A percentile compares a stretch with the other conserved stretches of the same genome.
Conservation (phyloP, 2,113 vertebrate species). For the Uria lomvia region DNA sequence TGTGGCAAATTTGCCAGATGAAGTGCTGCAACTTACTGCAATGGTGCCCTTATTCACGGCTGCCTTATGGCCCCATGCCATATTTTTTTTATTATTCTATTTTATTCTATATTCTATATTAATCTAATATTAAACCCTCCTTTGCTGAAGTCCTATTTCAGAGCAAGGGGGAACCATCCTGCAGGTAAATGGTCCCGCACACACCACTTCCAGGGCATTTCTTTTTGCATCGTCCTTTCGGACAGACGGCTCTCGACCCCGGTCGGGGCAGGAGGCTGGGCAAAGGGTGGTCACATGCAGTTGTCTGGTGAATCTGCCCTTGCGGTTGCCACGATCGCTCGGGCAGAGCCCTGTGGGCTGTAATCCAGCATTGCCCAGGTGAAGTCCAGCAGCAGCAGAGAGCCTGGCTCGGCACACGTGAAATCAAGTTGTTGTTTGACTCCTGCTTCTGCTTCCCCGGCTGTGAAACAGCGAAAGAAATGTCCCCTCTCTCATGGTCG, state of each 20-base stretch:
- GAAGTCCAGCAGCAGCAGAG: neutral
- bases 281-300: neutral
- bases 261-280: neutral
- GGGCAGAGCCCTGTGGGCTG: neutral
- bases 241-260: accelerated
- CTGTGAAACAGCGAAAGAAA: neutral
- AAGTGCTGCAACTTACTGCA: neutral
- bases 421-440: neutral
- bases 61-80: neutral
- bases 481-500: neutral
- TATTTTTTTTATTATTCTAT: too few relatives aligned
- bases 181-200: accelerated
- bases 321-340: accelerated
- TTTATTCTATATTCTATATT: too few relatives aligned
- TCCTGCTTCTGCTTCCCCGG: neutral
- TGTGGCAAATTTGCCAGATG: neutral
- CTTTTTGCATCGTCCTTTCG: neutral
- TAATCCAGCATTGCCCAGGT: neutral
- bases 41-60: neutral
- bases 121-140: neutral
- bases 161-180: neutral
- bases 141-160: neutral
- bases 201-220: neutral
- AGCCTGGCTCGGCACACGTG: neutral
- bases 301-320: neutral